Percentiles rank a stretch among this genome's conserved stretches.
Conservation (phyloP, 2,888 invertebrate species). For the Coremacera marginata region DNA sequence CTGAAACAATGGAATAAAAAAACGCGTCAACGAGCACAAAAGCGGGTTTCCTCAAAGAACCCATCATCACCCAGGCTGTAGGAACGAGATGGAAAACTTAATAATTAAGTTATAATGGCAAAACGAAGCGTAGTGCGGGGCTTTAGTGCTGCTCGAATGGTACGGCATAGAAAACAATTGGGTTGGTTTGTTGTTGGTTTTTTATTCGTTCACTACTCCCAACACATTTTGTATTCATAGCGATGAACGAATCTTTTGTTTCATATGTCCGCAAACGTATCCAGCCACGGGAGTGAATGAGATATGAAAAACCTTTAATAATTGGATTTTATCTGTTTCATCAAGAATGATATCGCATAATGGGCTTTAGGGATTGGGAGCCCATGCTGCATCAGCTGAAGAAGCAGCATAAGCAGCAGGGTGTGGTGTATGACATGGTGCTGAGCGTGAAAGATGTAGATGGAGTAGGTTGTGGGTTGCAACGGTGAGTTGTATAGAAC, state of each 20-base stretch:
- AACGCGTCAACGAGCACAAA: slow-evolving; percentile 40
- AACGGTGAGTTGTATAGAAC: background rate
- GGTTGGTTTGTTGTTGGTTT: slow-evolving; percentile 44
- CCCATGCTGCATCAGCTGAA: background rate
- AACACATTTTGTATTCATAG: slow-evolving; percentile 67
- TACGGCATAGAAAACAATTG: background rate
- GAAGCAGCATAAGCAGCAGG: background rate
- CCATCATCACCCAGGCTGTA: slow-evolving; percentile 31
- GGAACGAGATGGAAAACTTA: slow-evolving; percentile 43
- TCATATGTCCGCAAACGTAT: slow-evolving; percentile 61
- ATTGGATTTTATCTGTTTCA: slow-evolving; percentile 69
- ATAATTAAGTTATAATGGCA: slow-evolving; percentile 57
- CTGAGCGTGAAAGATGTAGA: background rate
- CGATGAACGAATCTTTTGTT: slow-evolving; percentile 68
- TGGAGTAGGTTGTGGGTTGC: background rate
- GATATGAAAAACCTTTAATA: slow-evolving; percentile 66
- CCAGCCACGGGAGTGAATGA: slow-evolving; percentile 56
- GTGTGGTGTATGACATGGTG: background rate
- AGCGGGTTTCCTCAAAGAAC: slow-evolving; percentile 28
- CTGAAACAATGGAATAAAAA: slow-evolving; percentile 57
- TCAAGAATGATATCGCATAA: slow-evolving; percentile 69
- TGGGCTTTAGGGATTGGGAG: slow-evolving; percentile 53
- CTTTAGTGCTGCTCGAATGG: background rate
- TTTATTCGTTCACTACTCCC: slow-evolving; percentile 23
- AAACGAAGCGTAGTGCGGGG: slow-evolving; percentile 27